phyloP scores from a whole-genome alignment of 1,140 invertebrate genomes.

The Pemphigus obesinymphae region DNA sequence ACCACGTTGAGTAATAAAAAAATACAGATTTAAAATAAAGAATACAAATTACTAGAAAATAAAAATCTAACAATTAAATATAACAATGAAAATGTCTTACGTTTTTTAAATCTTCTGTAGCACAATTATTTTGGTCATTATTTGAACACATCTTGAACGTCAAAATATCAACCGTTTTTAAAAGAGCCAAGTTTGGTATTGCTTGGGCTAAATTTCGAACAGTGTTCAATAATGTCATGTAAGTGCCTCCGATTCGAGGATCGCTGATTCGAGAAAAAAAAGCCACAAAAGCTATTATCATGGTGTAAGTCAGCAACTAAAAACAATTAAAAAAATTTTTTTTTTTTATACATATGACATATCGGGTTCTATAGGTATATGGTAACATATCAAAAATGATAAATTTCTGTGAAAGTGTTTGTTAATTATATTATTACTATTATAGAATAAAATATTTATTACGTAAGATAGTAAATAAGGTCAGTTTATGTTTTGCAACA shows the following conservation, averaged over 20 bases:
- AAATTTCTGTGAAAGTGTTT: too few species aligned
- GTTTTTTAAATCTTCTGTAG: background rate
- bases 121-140: conserved; percentile 46
- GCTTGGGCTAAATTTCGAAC: conserved; percentile 93
- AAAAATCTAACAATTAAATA: too few species aligned
- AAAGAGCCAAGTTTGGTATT: conserved; percentile 84
- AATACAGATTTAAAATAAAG: too few species aligned
- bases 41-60: too few species aligned
- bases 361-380: too few species aligned
- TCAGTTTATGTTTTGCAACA: too few species aligned
- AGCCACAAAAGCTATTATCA: conserved; percentile 75
- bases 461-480: too few species aligned
- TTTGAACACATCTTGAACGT: conserved; percentile 71
- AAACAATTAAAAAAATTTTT: background rate
- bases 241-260: conserved; percentile 91
- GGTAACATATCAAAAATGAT: too few species aligned
- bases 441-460: background rate
- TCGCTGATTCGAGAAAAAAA: conserved; percentile 86
- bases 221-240: conserved; percentile 98
- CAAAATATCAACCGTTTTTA: conserved; percentile 87
- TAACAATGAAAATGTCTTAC: background rate
- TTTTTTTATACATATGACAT: too few species aligned
- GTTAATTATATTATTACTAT: background rate
- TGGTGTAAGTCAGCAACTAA: conserved; percentile 55
- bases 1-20: too few species aligned